Evolutionary conservation across 2,113 vertebrate species (phyloP), one percentile per base, ranked within the genome.

Genomic region (Caracal caracal): DNA sequence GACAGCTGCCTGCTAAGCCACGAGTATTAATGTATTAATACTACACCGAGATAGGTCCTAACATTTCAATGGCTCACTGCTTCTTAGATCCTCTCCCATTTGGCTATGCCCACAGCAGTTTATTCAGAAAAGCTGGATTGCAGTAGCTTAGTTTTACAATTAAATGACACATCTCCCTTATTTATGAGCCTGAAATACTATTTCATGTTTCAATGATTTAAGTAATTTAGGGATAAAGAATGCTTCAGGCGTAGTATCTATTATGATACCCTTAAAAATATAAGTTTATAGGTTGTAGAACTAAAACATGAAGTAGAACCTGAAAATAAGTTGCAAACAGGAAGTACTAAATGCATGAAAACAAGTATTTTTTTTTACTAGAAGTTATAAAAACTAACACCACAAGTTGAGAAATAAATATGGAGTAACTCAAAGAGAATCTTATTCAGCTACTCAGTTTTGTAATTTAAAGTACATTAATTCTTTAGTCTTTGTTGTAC

Each of bases 261-360:
- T 66, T 83, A 75, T 3, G 28, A 37, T 59, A 76, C 26, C 76
- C 35, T 95, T 91, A 59, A 80, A 90, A 85, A 90, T 51, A 33
- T 47, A 84, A 63, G 33, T 56, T 68, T 75, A 83, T 30, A 66
- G 16, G 35, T 20, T 85, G 6, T 66, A 92, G 43, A 90, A 90
- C 80, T 94, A 92, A 96, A 87, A 90, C 33, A 80, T 65, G 59
- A 68, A 75, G 10, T 30, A 73, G n/a, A 92, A 47, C 43, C 20
- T 76, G 65, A 65, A 85, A 61, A 49, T 0, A 76, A 47, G n/a
- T 5, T 79, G 24, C 1, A 92, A 35, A 88, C 1, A 81, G 35
- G 15, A 76, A 85, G 71, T n/a, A 53, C 28, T 43, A n/a, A 37
- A 47, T 51, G 61, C 19, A 70, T 10, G 35, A 51, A 88, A 92